phyloP scores from a whole-genome alignment of 2,797 vertebrate species.

The Liparis tanakae region DNA sequence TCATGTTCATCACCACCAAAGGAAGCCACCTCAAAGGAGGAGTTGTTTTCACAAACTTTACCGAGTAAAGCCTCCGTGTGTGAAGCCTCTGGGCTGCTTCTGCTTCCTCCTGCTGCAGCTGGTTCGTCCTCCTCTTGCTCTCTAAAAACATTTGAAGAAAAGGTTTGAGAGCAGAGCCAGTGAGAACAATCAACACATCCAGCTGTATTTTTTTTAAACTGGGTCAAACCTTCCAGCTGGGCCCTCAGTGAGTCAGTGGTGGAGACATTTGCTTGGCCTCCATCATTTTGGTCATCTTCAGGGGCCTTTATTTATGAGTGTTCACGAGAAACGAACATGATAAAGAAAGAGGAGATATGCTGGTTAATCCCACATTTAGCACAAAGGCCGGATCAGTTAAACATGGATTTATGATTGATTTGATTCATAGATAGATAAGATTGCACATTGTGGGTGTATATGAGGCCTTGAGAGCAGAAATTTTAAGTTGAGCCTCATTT shows the following conservation, averaged over 20 bases:
- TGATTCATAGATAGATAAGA: slow-evolving; percentile 3
- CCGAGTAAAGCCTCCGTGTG: slow-evolving; percentile 51
- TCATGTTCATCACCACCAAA: not conserved
- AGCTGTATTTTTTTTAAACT: not conserved
- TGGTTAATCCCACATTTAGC: not conserved
- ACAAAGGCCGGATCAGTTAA: not conserved
- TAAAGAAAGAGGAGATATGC: not conserved
- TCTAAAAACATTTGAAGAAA: slow-evolving; percentile 57
- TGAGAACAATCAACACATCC: not conserved
- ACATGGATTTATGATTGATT: not conserved
- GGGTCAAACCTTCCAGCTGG: slow-evolving; percentile 60
- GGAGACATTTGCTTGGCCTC: slow-evolving; percentile 14
- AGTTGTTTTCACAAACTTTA: slow-evolving; percentile 37
- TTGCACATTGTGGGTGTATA: slow-evolving; percentile 49
- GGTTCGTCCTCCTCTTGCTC: slow-evolving; percentile 42
- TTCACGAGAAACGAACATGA: slow-evolving; percentile 41
- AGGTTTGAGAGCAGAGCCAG: not conserved
- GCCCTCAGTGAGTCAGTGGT: slow-evolving; percentile 34
- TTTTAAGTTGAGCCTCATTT: slow-evolving; percentile 61
- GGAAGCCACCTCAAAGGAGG: not conserved
- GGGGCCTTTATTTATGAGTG: slow-evolving; percentile 46
- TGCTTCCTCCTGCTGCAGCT: slow-evolving; percentile 67
- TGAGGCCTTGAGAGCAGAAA: slow-evolving; percentile 63
- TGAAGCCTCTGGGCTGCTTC: slow-evolving; percentile 57
- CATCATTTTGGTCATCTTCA: slow-evolving; percentile 12